These are phyloP conservation scores for Drosophila murphyi DNA, from an alignment of 1,140 invertebrate genomes.

Conservation along the genomic window DNA sequence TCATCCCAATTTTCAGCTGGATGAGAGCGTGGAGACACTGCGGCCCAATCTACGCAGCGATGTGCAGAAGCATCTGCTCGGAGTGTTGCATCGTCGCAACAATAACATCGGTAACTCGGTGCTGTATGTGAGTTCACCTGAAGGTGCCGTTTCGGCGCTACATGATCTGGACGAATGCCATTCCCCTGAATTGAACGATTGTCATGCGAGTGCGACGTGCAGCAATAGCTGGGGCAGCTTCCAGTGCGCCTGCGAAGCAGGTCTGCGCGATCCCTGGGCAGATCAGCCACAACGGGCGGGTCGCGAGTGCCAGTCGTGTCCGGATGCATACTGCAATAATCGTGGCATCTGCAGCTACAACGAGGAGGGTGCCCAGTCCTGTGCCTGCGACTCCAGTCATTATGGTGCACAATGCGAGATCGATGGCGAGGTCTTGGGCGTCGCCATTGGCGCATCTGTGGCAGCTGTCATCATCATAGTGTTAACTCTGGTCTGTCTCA, in stretches of 20 bases:
- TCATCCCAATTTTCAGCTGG: conserved; percentile 57
- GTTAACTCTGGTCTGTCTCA: conserved; percentile 92
- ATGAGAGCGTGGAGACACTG: conserved; percentile 89
- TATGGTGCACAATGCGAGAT: conserved; percentile 95
- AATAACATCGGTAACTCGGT: conserved; percentile 95
- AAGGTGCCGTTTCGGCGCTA: conserved; percentile 90
- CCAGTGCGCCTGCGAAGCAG: conserved; percentile 91
- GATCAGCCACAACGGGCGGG: conserved; percentile 88
- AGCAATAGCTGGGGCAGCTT: conserved; percentile 96
- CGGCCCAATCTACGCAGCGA: conserved; percentile 89
- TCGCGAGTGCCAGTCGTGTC: conserved; percentile 91
- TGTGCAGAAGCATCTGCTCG: conserved; percentile 92
- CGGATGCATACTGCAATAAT: conserved; percentile 91
- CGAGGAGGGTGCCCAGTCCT: conserved; percentile 90
- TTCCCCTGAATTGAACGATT: conserved; percentile 94
- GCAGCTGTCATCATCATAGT: conserved; percentile 95
- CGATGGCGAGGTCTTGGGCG: conserved; percentile 95
- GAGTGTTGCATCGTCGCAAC: conserved; percentile 91
- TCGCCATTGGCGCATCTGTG: conserved; percentile 94
- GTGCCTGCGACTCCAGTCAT: conserved; percentile 93
- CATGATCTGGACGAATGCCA: conserved; percentile 96
- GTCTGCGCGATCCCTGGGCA: conserved; percentile 90
- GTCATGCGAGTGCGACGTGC: conserved; percentile 93
- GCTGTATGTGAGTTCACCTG: conserved; percentile 91
- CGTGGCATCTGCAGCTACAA: conserved; percentile 92